Evolutionary conservation across 2,113 vertebrate species (phyloP).

Genomic region (Pseudorhombus dupliciocellatus): DNA sequence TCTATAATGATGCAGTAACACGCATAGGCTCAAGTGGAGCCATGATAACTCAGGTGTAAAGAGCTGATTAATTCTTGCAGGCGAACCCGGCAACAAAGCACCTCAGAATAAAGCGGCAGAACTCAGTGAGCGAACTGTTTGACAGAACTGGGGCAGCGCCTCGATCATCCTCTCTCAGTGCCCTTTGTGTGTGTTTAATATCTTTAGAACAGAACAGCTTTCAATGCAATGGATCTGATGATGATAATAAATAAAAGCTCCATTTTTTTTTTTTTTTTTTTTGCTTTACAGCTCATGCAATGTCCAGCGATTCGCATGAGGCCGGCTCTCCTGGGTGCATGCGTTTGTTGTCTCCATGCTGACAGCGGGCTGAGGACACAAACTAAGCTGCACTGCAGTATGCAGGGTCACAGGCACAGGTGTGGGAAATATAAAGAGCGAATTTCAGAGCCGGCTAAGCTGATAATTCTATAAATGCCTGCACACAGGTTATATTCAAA

Average conservation of each 20-base stretch:
- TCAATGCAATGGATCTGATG: conserved; percentile 49
- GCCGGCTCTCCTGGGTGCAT: conserved; percentile 11
- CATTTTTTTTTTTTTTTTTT: conserved; percentile 2
- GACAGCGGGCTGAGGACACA: conserved; percentile 46
- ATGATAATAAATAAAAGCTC: conserved; percentile 29
- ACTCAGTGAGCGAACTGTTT: conserved; percentile 65
- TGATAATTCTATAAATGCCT: conserved; percentile 66
- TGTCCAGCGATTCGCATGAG: conserved; percentile 35
- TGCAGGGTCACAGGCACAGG: conserved; percentile 72
- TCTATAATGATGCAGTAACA: conserved; percentile 17
- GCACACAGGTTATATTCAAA: conserved; percentile 59
- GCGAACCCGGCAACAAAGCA: conserved; percentile 58
- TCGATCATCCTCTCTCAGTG: conserved; percentile 68
- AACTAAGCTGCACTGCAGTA: conserved; percentile 60
- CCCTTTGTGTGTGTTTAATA: conserved; percentile 68
- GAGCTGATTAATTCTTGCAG: conserved; percentile 70
- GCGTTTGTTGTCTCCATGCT: conserved; percentile 45
- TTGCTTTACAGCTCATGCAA: not conserved
- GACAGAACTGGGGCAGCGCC: conserved; percentile 77
- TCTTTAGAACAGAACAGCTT: conserved; percentile 51
- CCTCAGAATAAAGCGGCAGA: conserved; percentile 45
- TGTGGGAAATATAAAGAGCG: conserved; percentile 55
- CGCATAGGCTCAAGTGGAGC: conserved; percentile 21
- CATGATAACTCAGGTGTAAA: conserved; percentile 65
- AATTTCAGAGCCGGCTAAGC: conserved; percentile 62